A percentile compares a stretch with the other conserved stretches of the same genome.
These are phyloP conservation scores for Ploceus nigricollis DNA, from an alignment of 2,113 vertebrate genomes.

Conservation along the genomic window DNA sequence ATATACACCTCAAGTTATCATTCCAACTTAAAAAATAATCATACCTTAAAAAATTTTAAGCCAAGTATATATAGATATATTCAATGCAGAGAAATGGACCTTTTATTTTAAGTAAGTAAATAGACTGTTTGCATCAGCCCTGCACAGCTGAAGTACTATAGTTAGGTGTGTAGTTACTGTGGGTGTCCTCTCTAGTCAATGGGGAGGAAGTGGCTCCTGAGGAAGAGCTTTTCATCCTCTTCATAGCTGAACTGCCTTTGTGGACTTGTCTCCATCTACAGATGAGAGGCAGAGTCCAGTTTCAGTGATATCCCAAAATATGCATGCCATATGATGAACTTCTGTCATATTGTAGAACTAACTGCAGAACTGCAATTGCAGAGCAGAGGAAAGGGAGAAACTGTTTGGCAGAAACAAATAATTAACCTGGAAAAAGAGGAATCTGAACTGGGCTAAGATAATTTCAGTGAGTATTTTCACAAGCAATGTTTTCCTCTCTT, in stretches of 20 bases:
- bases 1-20: not conserved
- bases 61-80: not conserved
- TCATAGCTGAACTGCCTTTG: not conserved
- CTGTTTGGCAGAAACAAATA: not conserved
- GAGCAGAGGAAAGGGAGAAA: not conserved
- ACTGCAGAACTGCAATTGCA: not conserved
- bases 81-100: not conserved
- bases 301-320: not conserved
- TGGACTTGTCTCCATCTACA: not conserved
- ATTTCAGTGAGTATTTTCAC: not conserved
- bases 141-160: not conserved
- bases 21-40: not conserved
- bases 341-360: not conserved
- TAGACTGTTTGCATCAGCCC: not conserved
- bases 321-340: fast-evolving
- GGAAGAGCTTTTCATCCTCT: not conserved
- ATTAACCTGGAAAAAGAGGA: not conserved
- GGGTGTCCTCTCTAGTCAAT: not conserved
- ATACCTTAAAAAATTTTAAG: not conserved
- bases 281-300: fast-evolving
- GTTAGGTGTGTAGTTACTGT: not conserved
- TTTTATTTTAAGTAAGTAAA: not conserved
- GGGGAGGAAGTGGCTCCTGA: not conserved
- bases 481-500: not conserved
- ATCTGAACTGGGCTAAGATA: not conserved